Base-by-base conservation (phyloP, 2,113 vertebrate genomes). In the Merops nubicus region DNA sequence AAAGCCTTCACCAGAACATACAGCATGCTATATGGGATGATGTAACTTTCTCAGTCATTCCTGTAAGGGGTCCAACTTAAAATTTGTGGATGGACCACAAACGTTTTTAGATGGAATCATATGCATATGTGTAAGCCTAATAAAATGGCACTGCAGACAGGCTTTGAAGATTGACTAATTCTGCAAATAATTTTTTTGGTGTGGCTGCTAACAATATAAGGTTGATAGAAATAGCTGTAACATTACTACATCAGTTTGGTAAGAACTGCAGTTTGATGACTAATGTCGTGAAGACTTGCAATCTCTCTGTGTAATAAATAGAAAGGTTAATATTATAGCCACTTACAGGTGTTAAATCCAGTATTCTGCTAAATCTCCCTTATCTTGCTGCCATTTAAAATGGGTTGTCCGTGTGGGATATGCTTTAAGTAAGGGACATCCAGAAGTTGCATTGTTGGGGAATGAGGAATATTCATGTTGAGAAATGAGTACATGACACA, bases 1-100 rank as follows among this genome's bases (percentile, higher is more conserved):
- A 67, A 0, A 85, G 40, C 23, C 62, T 76, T 73, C 0, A 0
- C 20, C 36, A 88, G 68, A 80, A 74, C 12, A 45, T 3, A 57
- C 5, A 38, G 11, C 0, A 0, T 21, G 34, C 8, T 43, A 8
- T 8, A 21, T 11, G 19, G 57, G 36, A 15, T 5, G 19, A 69
- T 47, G 21, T 4, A 47, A 20, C n/a, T 64, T 69, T 74, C 45
- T 69, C 38, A 81, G 15, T 33, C 47, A 69, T 22, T 62, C 36
- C 36, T 64, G 3, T 28, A 26, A 48, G 11, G 16, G 6, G 6
- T 1, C 6, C 8, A 25, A 67, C 54, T 67, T 70, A 64, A 69
- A 53, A 88, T 59, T 8, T 54, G 20, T 64, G 12, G 29, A 38
- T 33, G 63, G 43, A 56, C 26, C 78, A 9, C 7, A 64, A 31